phyloP scores from a whole-genome alignment of 2,888 invertebrate species.

The Pocota personata region DNA sequence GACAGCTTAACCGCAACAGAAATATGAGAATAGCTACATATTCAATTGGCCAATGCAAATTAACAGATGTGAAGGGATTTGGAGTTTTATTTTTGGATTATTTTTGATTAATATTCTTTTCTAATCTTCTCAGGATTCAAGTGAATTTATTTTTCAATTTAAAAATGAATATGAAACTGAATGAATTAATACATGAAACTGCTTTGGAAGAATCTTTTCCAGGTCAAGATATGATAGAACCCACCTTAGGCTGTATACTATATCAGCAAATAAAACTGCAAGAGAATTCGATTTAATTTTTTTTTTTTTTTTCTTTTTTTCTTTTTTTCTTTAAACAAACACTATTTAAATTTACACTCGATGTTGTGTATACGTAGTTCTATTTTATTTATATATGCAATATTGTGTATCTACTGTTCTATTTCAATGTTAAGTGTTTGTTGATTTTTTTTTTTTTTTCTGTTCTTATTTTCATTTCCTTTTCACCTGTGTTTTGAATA shows the following conservation, averaged over 20 bases:
- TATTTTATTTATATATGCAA: conserved; percentile 27
- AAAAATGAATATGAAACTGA: too few species aligned
- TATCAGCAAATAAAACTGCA: neutral
- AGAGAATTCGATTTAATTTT: neutral
- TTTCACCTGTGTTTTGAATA: conserved; percentile 30
- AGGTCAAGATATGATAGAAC: too few species aligned
- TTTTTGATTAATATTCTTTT: neutral
- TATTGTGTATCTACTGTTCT: conserved; percentile 43
- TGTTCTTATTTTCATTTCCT: conserved; percentile 23
- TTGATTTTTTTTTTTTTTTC: conserved; percentile 8
- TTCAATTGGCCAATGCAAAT: conserved; percentile 11
- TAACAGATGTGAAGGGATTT: conserved; percentile 21
- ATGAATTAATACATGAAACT: too few species aligned
- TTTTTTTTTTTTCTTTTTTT: too few species aligned
- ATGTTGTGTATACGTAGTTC: conserved; percentile 39
- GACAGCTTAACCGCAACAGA: conserved; percentile 61
- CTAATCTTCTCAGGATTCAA: neutral
- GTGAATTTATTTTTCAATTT: neutral
- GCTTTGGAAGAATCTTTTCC: too few species aligned
- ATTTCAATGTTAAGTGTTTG: conserved; percentile 60
- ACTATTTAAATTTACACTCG: conserved; percentile 31
- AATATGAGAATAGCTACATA: conserved; percentile 32
- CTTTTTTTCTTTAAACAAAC: conserved; percentile 4
- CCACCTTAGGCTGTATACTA: too few species aligned
- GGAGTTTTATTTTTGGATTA: conserved; percentile 19